Conservation (phyloP, 1,140 invertebrate genomes). For the Papilio polytes region DNA sequence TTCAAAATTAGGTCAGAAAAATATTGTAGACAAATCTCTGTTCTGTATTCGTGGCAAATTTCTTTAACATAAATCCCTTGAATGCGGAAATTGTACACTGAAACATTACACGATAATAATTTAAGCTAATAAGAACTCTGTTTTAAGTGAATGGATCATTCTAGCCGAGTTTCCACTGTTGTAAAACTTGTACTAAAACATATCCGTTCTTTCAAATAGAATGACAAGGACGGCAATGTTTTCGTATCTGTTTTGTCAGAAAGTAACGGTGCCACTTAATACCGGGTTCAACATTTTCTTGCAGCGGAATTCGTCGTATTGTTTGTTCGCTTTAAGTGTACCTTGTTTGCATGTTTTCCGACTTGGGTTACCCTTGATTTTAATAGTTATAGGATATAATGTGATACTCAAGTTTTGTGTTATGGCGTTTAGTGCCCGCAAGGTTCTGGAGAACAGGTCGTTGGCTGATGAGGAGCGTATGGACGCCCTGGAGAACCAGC, state of each 20-base stretch:
- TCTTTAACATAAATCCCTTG: no score
- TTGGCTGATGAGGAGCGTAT: slow-evolving; percentile 99
- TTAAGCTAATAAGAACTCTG: slow-evolving; percentile 34
- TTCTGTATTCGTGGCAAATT: no score
- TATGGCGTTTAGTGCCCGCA: slow-evolving; percentile 93
- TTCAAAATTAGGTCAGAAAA: no score
- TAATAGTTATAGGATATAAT: slow-evolving; percentile 38
- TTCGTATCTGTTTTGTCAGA: not conserved
- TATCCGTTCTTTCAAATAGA: no score
- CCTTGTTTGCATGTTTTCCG: slow-evolving; percentile 74
- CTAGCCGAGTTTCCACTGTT: slow-evolving; percentile 33
- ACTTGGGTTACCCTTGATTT: slow-evolving; percentile 73
- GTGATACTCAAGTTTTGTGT: slow-evolving; percentile 59
- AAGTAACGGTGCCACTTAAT: not conserved
- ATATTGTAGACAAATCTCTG: no score
- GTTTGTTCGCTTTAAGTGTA: slow-evolving; percentile 70
- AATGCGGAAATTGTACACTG: not conserved
- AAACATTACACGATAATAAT: slow-evolving; percentile 11
- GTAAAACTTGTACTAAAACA: not conserved
- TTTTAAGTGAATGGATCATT: slow-evolving; percentile 17
- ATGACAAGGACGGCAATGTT: no score
- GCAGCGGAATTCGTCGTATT: slow-evolving; percentile 55
- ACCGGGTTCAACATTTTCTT: slow-evolving; percentile 44
- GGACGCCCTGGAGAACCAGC: slow-evolving; percentile 99
- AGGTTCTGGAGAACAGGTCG: slow-evolving; percentile 99